Evolutionary conservation across 2,888 invertebrate genomes (phyloP), one percentile per base, ranked within the genome.

Genomic region (Drosophila planitibia): DNA sequence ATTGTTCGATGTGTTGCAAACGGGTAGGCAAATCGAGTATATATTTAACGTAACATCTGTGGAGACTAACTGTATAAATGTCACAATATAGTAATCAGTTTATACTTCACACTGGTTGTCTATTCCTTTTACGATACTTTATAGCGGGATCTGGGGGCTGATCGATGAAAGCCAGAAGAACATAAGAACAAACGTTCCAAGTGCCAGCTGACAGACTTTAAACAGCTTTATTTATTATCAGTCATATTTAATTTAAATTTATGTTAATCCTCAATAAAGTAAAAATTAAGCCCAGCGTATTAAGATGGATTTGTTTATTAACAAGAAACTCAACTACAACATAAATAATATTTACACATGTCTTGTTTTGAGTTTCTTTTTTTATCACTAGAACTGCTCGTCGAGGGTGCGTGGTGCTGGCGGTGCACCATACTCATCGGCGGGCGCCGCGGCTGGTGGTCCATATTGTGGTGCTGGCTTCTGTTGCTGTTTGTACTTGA

Each of bases 401-500:
- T 92, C 92, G 49, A 85, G 71, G n/a, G 74, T 81, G 52, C 87
- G 88, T 10, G 87, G 87, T 33, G 90, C 88, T 37, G 71, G 84
- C 19, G 86, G 93, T 68, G 82, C 92, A 69, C 89, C 92, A 64
- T 91, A 92, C 67, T 91, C 91, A 25, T 89, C 84, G 64, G 92
- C 91, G 44, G 93, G 93, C 16, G 90, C 85, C 10, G 88, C 65
- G 55, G 90, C 90, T 35, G 93, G 92, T 3, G 93, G 93, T 35
- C 93, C 93, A 64, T 92, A 91, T 57, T 90, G 85, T 12, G 91
- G 86, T 28, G 93, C 93, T 19, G 93, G 92, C 65, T 92, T 92
- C 25, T 83, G 89, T 55, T 92, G 92, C 70, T 92, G 92, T 76
- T 93, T 93, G 82, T 97, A 97, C 94, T 97, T 96, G 94, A 97